These are phyloP conservation scores for Heliocidaris erythrogramma DNA, from an alignment of 35 echinoderm and acorn worm genomes.

Conservation along the genomic window DNA sequence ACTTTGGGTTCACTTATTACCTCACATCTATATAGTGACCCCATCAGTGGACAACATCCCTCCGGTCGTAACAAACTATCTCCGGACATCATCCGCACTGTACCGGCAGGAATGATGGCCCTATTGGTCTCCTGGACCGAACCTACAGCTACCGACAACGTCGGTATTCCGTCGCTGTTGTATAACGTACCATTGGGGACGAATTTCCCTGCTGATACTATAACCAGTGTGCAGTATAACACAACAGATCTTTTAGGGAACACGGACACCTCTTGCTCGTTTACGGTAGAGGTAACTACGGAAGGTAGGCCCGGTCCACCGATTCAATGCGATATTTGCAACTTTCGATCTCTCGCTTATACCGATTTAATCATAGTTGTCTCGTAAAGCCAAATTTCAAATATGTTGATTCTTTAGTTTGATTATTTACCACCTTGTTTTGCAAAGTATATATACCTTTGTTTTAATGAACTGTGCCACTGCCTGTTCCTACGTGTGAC, in stretches of 20 bases:
- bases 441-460: too few species aligned
- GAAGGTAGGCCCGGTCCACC: neutral
- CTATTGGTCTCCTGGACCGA: neutral
- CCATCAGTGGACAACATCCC: neutral
- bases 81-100: neutral
- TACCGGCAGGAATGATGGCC: too few species aligned
- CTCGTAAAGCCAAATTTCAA: too few species aligned
- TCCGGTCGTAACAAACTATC: neutral
- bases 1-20: too few species aligned
- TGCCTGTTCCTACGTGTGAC: too few species aligned
- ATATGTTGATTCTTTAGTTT: too few species aligned
- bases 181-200: neutral
- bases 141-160: neutral
- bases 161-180: neutral
- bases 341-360: too few species aligned
- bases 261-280: neutral
- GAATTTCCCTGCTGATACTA: conserved; percentile 12
- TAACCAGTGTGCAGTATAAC: neutral
- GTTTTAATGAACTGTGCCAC: too few species aligned
- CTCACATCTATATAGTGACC: too few species aligned
- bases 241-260: neutral
- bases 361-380: too few species aligned
- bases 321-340: too few species aligned
- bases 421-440: too few species aligned
- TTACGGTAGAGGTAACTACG: neutral